Evolutionary conservation across 2,888 invertebrate genomes (phyloP).

Genomic region (Platycheirus albimanus): DNA sequence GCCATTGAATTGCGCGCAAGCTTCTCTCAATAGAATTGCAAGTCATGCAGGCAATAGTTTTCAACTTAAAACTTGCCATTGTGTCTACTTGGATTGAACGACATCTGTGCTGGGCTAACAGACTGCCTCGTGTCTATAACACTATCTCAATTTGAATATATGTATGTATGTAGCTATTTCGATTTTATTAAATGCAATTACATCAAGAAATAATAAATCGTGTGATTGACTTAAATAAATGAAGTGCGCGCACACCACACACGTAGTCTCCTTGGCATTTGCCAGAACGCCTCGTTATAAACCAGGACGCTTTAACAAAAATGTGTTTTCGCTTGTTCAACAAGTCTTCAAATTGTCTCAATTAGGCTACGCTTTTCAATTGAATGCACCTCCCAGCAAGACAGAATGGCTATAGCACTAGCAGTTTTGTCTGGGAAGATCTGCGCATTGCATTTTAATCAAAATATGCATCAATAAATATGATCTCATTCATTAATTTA

Average conservation of each 20-base stretch:
- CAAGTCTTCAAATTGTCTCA: neutral
- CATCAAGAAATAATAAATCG: conserved; percentile 1
- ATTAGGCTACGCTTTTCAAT: neutral
- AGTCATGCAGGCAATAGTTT: no score
- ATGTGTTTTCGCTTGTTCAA: neutral
- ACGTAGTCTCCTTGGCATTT: conserved; percentile 19
- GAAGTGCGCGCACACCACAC: conserved; percentile 1
- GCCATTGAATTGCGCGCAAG: no score
- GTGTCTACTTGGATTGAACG: neutral
- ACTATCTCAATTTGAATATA: conserved; percentile 1
- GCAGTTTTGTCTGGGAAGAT: neutral
- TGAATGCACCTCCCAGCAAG: conserved; percentile 13
- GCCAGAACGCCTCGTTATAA: neutral
- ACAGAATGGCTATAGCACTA: neutral
- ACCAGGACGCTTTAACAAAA: neutral
- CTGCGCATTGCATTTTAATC: conserved; percentile 13
- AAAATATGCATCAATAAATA: neutral
- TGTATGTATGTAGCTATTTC: no score
- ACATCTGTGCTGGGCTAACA: neutral
- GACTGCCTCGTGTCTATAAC: neutral
- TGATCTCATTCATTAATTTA: neutral
- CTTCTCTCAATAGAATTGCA: no score
- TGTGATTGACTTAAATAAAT: neutral
- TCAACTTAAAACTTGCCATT: no score
- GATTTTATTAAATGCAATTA: conserved; percentile 16